Conservation (phyloP, 2,797 vertebrate species). For the Epinephelus malabaricus region DNA sequence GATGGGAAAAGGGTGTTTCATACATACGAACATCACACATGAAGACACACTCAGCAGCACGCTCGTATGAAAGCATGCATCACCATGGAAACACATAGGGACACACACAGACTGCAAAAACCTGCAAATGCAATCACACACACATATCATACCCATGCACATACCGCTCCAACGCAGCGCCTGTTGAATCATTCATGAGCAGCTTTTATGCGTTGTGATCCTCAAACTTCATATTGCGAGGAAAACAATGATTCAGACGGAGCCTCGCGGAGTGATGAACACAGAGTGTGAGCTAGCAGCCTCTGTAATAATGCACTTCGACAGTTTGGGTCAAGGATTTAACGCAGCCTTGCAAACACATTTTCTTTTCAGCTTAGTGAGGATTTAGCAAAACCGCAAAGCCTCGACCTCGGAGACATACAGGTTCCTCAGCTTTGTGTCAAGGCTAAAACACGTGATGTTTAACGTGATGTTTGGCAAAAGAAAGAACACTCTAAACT, state of each 20-base stretch:
- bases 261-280: conserved; percentile 6
- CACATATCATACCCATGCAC: conserved; percentile 13
- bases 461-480: conserved; percentile 30
- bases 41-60: neutral
- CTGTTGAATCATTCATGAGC: conserved; percentile 49
- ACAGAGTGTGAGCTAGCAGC: conserved; percentile 41
- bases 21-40: conserved; percentile 20
- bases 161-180: neutral
- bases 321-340: conserved; percentile 53
- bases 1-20: conserved; percentile 16
- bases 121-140: conserved; percentile 2
- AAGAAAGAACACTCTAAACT: conserved; percentile 38
- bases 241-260: conserved; percentile 5
- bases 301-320: conserved; percentile 65
- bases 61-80: neutral
- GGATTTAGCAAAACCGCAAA: conserved; percentile 47
- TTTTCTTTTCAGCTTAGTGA: conserved; percentile 35
- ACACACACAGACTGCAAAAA: conserved; percentile 1
- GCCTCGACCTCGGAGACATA: conserved; percentile 24
- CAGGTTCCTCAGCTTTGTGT: conserved; percentile 29
- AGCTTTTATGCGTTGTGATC: neutral
- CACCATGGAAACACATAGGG: conserved; percentile 4
- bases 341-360: conserved; percentile 20
- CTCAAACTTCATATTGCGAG: conserved; percentile 17
- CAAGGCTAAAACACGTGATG: conserved; percentile 19